Base-by-base conservation (phyloP, 2,888 invertebrate species). In the Maniola hyperantus region DNA sequence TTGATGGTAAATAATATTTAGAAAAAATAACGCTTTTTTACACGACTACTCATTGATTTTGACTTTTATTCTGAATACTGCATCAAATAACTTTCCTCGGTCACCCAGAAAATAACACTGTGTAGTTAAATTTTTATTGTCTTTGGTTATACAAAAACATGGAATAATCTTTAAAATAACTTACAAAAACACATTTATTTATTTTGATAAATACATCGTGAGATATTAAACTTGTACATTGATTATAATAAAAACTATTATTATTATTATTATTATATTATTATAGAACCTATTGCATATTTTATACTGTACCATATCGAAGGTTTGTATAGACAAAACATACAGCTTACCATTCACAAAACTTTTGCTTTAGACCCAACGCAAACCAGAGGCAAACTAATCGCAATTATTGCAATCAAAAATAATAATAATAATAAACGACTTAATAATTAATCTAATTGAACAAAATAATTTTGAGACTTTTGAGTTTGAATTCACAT, bases 101-200 rank as follows among this genome's bases (percentile, higher is more conserved):
- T 60, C 55, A 58, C 64, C 68, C 69, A 73, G 74, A 73, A 74
- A 74, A 74, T 72, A 79, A 78, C 79, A 78, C 73, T 76, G 76
- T 89, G 91, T 89, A 90, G 84, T 89, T 91, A 89, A 90, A 91
- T 92, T 92, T 91, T 92, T 92, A 92, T 92, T 92, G 92, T 92
- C 92, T 92, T 92, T 91, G 91, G 90, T 92, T 91, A 92, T 92
- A 92, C 91, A 92, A 92, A 92, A 92, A 91, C 92, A 89, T 88
- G 89, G 89, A 92, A 87, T 90, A 91, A 88, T 89, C 84, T 86
- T 92, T 89, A 89, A 92, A 92, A 92, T 91, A 91, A 92, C 84
- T 90, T 92, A 92, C 92, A 92, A 92, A 89, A 89, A 89, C 90
- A 90, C 90, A 90, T 90, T 88, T 85, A 89, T 89, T 79, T 83